Conservation (phyloP, 2,113 vertebrate genomes). For the Odocoileus virginianus region DNA sequence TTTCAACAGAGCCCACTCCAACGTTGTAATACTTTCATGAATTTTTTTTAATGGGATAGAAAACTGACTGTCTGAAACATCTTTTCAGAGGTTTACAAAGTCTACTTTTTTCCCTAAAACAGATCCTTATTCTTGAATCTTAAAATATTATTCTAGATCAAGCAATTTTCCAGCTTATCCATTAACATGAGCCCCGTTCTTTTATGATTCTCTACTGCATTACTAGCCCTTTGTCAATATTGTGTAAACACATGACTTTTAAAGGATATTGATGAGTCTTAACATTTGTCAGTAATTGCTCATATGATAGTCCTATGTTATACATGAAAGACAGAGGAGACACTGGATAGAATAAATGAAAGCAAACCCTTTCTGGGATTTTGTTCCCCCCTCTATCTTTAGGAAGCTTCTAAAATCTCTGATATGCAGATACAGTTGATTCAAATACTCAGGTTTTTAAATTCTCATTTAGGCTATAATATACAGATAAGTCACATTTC, state of each 20-base stretch:
- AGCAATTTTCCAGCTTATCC: not conserved
- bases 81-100: not conserved
- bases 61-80: not conserved
- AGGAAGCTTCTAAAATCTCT: not conserved
- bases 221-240: not conserved
- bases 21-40: not conserved
- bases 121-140: not conserved
- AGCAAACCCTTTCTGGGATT: not conserved
- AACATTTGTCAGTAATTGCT: not conserved
- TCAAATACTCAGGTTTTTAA: not conserved
- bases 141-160: not conserved
- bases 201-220: not conserved
- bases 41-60: not conserved
- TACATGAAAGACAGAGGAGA: not conserved
- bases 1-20: not conserved
- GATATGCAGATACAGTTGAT: not conserved
- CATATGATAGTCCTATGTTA: not conserved
- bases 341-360: not conserved
- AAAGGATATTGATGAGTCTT: not conserved
- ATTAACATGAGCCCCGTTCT: not conserved
- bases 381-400: not conserved
- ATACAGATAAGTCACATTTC: not conserved
- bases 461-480: not conserved
- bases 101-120: not conserved
- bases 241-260: not conserved